phyloP scores from a whole-genome alignment of 1,140 invertebrate genomes.

The Drosophila sturtevanti region DNA sequence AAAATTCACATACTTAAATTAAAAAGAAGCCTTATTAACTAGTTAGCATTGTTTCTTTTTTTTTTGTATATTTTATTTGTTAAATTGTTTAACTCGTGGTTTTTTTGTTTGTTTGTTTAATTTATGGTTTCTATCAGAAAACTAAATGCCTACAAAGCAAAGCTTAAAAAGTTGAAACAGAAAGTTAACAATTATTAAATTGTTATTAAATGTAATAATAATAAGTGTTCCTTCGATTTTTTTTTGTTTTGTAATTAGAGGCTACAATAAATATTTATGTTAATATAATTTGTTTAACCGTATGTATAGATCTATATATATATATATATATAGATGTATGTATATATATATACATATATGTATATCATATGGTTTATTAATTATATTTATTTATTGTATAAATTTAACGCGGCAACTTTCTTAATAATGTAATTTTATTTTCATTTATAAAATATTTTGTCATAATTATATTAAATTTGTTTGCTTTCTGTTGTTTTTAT shows the following conservation, averaged over 20 bases:
- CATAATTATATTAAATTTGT: slow-evolving; percentile 49
- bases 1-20: slow-evolving; percentile 29
- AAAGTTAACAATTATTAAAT: slow-evolving; percentile 54
- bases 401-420: slow-evolving; percentile 64
- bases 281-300: slow-evolving; percentile 37
- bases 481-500: slow-evolving; percentile 18
- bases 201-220: slow-evolving; percentile 25
- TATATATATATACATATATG: slow-evolving; percentile 22
- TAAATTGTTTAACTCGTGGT: neutral
- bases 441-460: slow-evolving; percentile 54
- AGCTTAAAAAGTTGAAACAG: slow-evolving; percentile 67
- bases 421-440: slow-evolving; percentile 24
- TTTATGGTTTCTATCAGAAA: slow-evolving; percentile 54
- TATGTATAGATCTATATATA: slow-evolving; percentile 29
- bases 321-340: slow-evolving; percentile 19
- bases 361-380: slow-evolving; percentile 40
- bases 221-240: slow-evolving; percentile 18
- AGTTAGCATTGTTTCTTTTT: slow-evolving; percentile 38
- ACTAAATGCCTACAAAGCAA: slow-evolving; percentile 78
- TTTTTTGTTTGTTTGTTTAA: slow-evolving; percentile 7
- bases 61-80: slow-evolving; percentile 15
- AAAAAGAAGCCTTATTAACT: slow-evolving; percentile 49
- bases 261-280: slow-evolving; percentile 77
- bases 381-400: slow-evolving; percentile 52
- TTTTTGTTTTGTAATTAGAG: slow-evolving; percentile 37